Evolutionary conservation across 2,888 invertebrate genomes (phyloP), one percentile per base, ranked within the genome.

Genomic region (Therioaphis trifolii): DNA sequence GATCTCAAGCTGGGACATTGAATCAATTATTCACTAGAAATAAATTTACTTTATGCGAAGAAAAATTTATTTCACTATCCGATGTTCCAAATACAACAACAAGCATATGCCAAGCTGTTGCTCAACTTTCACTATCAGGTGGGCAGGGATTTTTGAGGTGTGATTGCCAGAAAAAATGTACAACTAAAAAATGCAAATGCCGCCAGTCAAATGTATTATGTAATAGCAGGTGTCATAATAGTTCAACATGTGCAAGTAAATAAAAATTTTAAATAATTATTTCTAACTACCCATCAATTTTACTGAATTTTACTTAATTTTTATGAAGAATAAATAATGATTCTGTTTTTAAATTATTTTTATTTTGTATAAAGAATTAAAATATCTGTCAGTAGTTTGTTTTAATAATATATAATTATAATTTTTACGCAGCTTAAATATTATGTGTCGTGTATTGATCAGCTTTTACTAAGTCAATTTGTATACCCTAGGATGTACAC

Each of bases 61-160:
- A 66, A 66, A 68, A 68, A 68, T 68, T 18, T 9, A 40, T 69
- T 69, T 14, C 21, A 24, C 21, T 46, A 69, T 69, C 35, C 9
- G 35, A n/a, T 66, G 66, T 66, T 66, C 35, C 35, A 35, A 35
- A 35, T 35, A 35, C 3, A 35, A 35, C 35, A 35, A 35, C 35
- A 35, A 35, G 35, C 66, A 66, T 66, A 66, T 18, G 35, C 66
- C 66, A 66, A 66, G 66, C 66, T 66, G 66, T 66, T 66, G 66
- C 66, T 66, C 35, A 66, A 66, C 66, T 35, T 66, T 66, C 66
- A 66, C 66, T 66, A 35, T 66, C 66, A 66, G 66, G 66, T 3
- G 66, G 61, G 35, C 35, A 66, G 35, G 35, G n/a, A n/a, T 66
- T 63, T 29, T 63, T 63, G 66, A 35, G 35, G 35, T 35, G 35